Evolutionary conservation across 2,888 invertebrate genomes (phyloP).

Genomic region (Acanthosepion lycidas): DNA sequence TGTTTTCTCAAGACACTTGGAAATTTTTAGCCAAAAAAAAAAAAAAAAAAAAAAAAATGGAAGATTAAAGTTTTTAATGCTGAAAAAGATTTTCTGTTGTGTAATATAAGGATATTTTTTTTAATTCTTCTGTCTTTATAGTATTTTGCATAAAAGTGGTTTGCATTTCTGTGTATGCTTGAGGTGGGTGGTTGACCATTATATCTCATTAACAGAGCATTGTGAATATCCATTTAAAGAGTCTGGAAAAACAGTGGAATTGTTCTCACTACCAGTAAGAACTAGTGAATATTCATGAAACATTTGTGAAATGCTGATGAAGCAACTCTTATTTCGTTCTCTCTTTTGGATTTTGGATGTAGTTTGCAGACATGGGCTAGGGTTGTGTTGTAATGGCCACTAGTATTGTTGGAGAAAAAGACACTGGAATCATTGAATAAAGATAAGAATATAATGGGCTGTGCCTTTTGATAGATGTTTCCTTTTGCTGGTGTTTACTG

Average conservation of each 20-base stretch:
- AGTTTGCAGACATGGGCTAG: background rate
- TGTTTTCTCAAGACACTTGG: background rate
- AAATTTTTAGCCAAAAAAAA: background rate
- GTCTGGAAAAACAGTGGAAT: background rate
- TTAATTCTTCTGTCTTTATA: background rate
- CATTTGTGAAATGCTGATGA: constrained; percentile 4
- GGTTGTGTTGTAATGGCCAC: background rate
- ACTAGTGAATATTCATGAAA: background rate
- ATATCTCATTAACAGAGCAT: background rate
- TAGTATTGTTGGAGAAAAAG: background rate
- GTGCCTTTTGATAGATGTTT: constrained; percentile 2
- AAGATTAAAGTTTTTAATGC: background rate
- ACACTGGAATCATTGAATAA: constrained; percentile 33
- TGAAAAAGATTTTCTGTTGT: background rate
- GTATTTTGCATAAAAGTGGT: background rate
- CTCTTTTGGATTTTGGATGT: background rate
- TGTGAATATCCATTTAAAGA: background rate
- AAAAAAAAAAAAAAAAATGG: background rate
- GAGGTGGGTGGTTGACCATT: too few species aligned
- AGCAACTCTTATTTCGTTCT: background rate
- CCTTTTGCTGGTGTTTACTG: background rate
- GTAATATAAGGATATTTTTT: background rate
- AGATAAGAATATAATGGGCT: constrained; percentile 12
- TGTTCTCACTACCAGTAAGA: background rate
- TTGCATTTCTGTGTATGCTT: background rate